Conservation (phyloP, 2,797 vertebrate genomes). For the Xiphophorus birchmanni region DNA sequence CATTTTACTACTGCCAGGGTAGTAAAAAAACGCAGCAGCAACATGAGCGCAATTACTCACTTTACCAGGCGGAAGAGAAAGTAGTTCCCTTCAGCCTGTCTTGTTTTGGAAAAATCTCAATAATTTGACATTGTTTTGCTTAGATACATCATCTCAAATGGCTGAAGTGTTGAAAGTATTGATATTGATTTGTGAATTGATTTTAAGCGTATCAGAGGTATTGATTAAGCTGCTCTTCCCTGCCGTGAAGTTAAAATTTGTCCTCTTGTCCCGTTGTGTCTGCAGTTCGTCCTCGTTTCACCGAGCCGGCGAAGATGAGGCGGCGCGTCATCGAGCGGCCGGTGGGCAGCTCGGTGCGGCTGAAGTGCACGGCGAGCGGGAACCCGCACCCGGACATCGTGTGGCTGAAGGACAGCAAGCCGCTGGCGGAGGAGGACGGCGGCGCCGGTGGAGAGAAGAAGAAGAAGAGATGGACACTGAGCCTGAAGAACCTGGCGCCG, state of each 20-base stretch:
- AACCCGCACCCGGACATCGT: constrained; percentile 93
- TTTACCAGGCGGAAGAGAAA: no score
- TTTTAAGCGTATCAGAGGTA: no score
- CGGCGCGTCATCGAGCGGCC: constrained; percentile 94
- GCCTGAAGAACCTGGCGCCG: constrained; percentile 91
- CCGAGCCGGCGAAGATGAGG: constrained; percentile 98
- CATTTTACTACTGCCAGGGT: no score
- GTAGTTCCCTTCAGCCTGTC: no score
- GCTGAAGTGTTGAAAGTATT: no score
- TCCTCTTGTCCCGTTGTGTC: not conserved
- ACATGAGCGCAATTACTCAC: no score
- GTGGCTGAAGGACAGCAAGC: constrained; percentile 94
- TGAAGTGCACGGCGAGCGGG: constrained; percentile 94
- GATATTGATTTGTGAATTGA: no score
- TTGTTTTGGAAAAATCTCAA: no score
- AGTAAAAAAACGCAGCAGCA: no score
- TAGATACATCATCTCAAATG: no score
- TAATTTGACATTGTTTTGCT: no score
- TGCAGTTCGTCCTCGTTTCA: constrained; percentile 93
- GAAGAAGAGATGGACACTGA: constrained; percentile 96
- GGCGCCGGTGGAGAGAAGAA: constrained; percentile 59
- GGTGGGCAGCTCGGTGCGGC: constrained; percentile 93
- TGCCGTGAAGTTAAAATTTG: not conserved
- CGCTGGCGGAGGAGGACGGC: constrained; percentile 67
- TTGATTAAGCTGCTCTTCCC: not conserved